Percentiles rank a stretch among this genome's conserved stretches.
Conservation (phyloP, 2,888 invertebrate genomes). For the Eucera pruinosa region DNA sequence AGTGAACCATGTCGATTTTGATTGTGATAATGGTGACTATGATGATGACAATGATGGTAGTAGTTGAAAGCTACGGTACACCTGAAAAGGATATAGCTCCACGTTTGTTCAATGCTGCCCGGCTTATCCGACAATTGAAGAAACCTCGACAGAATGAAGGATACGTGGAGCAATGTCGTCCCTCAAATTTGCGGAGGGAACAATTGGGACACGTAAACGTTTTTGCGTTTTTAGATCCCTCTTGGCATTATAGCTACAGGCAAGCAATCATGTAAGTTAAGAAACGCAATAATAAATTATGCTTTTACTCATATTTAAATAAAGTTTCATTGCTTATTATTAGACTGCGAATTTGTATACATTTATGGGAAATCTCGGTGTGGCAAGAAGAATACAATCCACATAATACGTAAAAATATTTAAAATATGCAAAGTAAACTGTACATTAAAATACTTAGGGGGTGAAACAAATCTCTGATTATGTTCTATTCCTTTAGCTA, state of each 20-base stretch:
- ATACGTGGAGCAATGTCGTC: slow-evolving; percentile 74
- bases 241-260: slow-evolving; percentile 78
- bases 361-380: too few species aligned
- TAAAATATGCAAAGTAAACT: too few species aligned
- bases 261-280: slow-evolving; percentile 79
- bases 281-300: neutral
- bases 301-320: too few species aligned
- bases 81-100: neutral
- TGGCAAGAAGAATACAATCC: too few species aligned
- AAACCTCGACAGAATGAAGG: slow-evolving; percentile 7
- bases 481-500: too few species aligned
- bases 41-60: neutral
- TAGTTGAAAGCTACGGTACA: neutral
- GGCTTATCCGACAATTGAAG: neutral
- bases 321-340: too few species aligned
- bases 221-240: slow-evolving; percentile 77
- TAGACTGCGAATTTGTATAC: neutral
- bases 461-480: too few species aligned
- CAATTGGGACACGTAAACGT: slow-evolving; percentile 76
- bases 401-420: too few species aligned
- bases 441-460: too few species aligned
- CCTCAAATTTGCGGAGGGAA: slow-evolving; percentile 69
- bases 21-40: slow-evolving; percentile 6
- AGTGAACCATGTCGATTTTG: slow-evolving; percentile 46
- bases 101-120: neutral